Percentiles rank a stretch among this genome's conserved stretches.
Evolutionary conservation across 2,113 vertebrate species (phyloP).

Genomic region (Blennius ocellaris): DNA sequence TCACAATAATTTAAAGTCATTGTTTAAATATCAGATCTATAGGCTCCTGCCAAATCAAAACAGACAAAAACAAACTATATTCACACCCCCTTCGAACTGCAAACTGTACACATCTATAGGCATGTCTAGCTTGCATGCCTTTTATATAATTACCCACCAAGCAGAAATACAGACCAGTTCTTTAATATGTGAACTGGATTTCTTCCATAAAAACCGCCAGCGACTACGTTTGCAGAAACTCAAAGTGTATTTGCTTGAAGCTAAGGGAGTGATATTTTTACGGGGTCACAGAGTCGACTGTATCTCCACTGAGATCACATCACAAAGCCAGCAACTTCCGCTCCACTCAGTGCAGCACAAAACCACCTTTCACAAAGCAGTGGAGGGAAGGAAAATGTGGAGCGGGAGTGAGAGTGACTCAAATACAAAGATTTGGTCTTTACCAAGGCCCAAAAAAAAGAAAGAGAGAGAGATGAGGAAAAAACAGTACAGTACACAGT

Average conservation of each 20-base stretch:
- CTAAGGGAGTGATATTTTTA: conserved; percentile 36
- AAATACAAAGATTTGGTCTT: conserved; percentile 46
- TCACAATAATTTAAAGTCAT: too few species aligned
- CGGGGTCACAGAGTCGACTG: conserved; percentile 59
- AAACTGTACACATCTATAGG: background rate
- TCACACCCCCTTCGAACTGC: background rate
- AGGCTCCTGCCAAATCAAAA: background rate
- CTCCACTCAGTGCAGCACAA: conserved; percentile 57
- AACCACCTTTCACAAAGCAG: conserved; percentile 57
- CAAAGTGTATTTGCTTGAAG: conserved; percentile 42
- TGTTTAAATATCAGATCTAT: background rate
- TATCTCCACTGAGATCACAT: conserved; percentile 60
- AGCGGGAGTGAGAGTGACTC: conserved; percentile 1
- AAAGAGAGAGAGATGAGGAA: background rate
- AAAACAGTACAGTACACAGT: conserved; percentile 1
- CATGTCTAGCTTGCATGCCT: too few species aligned
- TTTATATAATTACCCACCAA: too few species aligned
- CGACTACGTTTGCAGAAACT: conserved; percentile 36
- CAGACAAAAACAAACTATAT: background rate
- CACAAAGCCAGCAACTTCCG: conserved; percentile 68
- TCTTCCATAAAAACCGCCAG: conserved; percentile 31
- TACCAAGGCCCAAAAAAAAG: conserved; percentile 15
- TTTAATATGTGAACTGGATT: conserved; percentile 12
- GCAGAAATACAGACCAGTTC: background rate
- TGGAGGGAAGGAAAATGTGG: background rate